Base-by-base conservation (phyloP, 2,888 invertebrate genomes). In the Yponomeuta sedellus region DNA sequence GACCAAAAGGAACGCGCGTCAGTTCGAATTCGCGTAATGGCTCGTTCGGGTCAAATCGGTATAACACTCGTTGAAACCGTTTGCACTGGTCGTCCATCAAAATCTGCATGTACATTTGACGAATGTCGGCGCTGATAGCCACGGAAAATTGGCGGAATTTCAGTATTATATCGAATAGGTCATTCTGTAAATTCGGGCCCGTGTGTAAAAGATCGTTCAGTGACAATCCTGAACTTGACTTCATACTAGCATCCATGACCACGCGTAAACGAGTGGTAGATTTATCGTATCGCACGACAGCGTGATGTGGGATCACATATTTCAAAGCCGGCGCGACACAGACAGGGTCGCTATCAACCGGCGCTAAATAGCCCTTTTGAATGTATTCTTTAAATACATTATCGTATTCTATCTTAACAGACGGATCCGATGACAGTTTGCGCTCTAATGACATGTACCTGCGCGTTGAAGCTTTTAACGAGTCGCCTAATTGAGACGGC, bases 21-120 rank as follows among this genome's bases (percentile, higher is more conserved):
- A 64, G 20, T 25, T 64, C 52, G 16, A 25, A 64, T n/a, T 19
- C 19, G 44, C 52, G 12, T 6, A 52, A 12, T 5, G 22, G 56
- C 12, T 20, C 56, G 2, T 44, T 52, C 8, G 11, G 10, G 22
- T 52, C 22, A 52, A 64, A 64, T 16, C 56, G 56, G n/a, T 25
- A 56, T 16, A 56, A 52, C 16, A 67, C 12, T 25, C 19, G 65
- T 64, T 44, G 40, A 34, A 57, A 56, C 16, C 39, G 44, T 28
- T 20, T 28, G 57, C 66, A 22, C 52, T 20, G 28, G 19, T 57
- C 58, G 44, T 16, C 19, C 16, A 34, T 59, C 57, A 22, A 44
- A 34, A 62, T 44, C 39, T 66, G 63, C 57, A 44, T n/a, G 58
- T 66, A 65, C 65, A 67, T 61, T 61, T 61, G 64, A n/a, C 64